Conservation (phyloP, 64 coral and sea anemone species). For the Porites lutea region DNA sequence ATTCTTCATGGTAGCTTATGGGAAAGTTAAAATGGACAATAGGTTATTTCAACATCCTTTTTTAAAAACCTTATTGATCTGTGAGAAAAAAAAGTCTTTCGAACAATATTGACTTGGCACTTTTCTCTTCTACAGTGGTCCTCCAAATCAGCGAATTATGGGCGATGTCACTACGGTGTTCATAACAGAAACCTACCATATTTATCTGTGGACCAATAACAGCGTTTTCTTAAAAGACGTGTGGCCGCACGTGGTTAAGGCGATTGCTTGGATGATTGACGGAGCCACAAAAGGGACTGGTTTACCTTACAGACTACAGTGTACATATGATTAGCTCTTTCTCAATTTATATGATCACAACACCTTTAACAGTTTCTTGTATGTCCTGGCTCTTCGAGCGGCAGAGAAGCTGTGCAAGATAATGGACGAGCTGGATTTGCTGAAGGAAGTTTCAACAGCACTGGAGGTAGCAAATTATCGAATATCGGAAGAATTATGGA, state of each 20-base stretch:
- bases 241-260: conserved; percentile 68
- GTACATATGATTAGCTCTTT: conserved; percentile 50
- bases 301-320: conserved; percentile 54
- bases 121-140: neutral
- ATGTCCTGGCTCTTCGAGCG: conserved; percentile 64
- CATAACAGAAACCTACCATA: conserved; percentile 53
- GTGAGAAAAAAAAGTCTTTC: too few relatives aligned
- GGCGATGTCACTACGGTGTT: conserved; percentile 43
- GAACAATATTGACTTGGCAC: too few relatives aligned
- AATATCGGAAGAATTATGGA: conserved; percentile 73
- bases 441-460: conserved; percentile 9
- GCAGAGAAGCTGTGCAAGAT: conserved; percentile 33
- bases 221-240: conserved; percentile 41
- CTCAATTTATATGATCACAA: conserved; percentile 68
- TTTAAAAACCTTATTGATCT: too few relatives aligned
- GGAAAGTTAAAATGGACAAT: too few relatives aligned
- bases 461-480: neutral
- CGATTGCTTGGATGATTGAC: conserved; percentile 52
- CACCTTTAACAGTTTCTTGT: conserved; percentile 78
- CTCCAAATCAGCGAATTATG: neutral
- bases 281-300: conserved; percentile 43
- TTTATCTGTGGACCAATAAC: conserved; percentile 75
- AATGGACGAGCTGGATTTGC: conserved; percentile 8
- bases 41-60: too few relatives aligned
- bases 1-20: too few relatives aligned